Evolutionary conservation across 2,797 vertebrate genomes (phyloP).

Genomic region (Dermochelys coriacea): DNA sequence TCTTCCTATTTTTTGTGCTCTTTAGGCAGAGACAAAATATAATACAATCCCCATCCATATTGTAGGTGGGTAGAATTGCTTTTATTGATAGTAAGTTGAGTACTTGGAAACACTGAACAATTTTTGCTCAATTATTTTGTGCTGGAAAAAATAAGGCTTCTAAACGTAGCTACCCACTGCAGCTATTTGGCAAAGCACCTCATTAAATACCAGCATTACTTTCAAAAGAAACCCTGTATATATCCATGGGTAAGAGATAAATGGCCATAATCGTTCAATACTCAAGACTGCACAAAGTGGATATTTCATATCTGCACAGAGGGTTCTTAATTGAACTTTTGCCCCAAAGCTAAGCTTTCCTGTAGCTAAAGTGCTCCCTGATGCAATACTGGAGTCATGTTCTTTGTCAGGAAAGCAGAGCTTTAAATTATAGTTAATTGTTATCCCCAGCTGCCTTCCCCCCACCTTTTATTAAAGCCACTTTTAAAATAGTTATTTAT

Average conservation of each 20-base stretch:
- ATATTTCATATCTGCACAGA: slow-evolving; percentile 57
- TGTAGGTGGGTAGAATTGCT: background rate
- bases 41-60: background rate
- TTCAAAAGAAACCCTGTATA: background rate
- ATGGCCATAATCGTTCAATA: slow-evolving; percentile 41
- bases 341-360: slow-evolving; percentile 61
- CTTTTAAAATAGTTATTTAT: slow-evolving; percentile 60
- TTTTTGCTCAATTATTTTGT: slow-evolving; percentile 14
- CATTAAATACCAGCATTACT: slow-evolving; percentile 26
- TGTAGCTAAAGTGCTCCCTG: slow-evolving; percentile 56
- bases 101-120: background rate
- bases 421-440: slow-evolving; percentile 64
- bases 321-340: slow-evolving; percentile 66
- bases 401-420: slow-evolving; percentile 55
- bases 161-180: background rate
- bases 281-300: slow-evolving; percentile 18
- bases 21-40: background rate
- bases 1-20: background rate
- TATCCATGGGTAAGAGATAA: slow-evolving; percentile 49
- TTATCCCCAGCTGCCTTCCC: slow-evolving; percentile 37
- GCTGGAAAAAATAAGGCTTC: slow-evolving; percentile 19
- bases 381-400: slow-evolving; percentile 17
- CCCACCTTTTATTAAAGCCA: background rate
- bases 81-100: background rate
- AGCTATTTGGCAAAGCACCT: slow-evolving; percentile 41